These are phyloP conservation scores for Ylistrum balloti DNA, from an alignment of 1,140 invertebrate genomes.

Conservation along the genomic window DNA sequence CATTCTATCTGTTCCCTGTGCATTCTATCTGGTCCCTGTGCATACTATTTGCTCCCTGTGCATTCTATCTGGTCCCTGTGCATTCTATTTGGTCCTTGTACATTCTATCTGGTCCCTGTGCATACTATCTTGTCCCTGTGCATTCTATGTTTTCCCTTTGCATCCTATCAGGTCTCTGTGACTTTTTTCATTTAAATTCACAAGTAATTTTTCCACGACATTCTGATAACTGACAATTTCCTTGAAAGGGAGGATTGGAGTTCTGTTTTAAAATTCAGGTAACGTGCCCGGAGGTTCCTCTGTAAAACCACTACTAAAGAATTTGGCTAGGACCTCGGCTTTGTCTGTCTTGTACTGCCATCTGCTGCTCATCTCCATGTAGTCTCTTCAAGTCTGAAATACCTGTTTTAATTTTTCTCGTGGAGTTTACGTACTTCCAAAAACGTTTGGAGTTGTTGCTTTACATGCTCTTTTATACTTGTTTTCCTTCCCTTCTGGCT, in stretches of 20 bases:
- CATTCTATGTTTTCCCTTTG: too few species aligned
- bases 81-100: too few species aligned
- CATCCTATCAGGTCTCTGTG: too few species aligned
- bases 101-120: too few species aligned
- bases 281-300: constrained; percentile 28
- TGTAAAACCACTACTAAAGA: constrained; percentile 40
- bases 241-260: neutral
- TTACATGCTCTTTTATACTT: constrained; percentile 19
- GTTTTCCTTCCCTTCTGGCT: neutral
- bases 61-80: too few species aligned
- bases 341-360: constrained; percentile 41
- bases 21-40: too few species aligned
- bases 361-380: neutral
- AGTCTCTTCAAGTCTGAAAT: constrained; percentile 42
- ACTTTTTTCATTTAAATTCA: too few species aligned
- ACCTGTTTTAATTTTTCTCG: constrained; percentile 43
- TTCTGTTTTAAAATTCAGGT: neutral
- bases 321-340: constrained; percentile 42
- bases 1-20: too few species aligned
- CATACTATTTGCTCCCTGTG: too few species aligned
- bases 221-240: neutral
- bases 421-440: neutral
- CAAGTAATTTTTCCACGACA: constrained; percentile 41
- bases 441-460: neutral
- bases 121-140: too few species aligned